Base-by-base conservation (phyloP, 2,113 vertebrate genomes). In the Cyanoramphus novaezelandiae region DNA sequence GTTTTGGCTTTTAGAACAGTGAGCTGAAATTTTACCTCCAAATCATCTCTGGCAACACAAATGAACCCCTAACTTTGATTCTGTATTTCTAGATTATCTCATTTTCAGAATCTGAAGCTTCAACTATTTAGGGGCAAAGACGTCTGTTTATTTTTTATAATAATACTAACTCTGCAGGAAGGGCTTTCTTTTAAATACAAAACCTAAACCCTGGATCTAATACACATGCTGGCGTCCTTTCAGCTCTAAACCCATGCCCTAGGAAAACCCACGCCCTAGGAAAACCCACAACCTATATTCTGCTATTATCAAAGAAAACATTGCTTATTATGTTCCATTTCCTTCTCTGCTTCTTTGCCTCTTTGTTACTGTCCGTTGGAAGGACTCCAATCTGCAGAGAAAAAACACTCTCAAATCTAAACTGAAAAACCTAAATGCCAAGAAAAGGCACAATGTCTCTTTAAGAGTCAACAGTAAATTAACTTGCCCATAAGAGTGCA, bases 381-480 rank as follows among this genome's bases (percentile, higher is more conserved):
- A 96, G 74, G 79, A 78, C 50, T 97, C 96, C 96, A 97, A 53
- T 39, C 49, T 77, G 46, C 82, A 52, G 18, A 25, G 71, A 93
- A 91, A 75, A 89, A 39, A 47, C 55, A 74, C 92, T 88, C 84
- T 68, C 89, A 92, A 83, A 86, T 80, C 82, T 91, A 84, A 92
- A 97, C 75, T 88, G 93, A 90, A 98, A 97, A 92, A 81, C 64
- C 74, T 85, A 63, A 91, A 79, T 52, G 90, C 80, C 86, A 77
- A 31, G 43, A 94, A 96, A 97, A 97, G 92, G 96, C 92, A 96
- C 97, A 97, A 57, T 97, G 86, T 98, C 96, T 96, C 98, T 98
- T 98, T 98, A 98, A 98, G 98, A 98, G 97, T 98, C 98, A 98
- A 98, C 97, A 98, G 98, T 98, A 98, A 98, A 98, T 98, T 98